Conservation (phyloP, 1,140 invertebrate genomes). For the Drosophila auraria region DNA sequence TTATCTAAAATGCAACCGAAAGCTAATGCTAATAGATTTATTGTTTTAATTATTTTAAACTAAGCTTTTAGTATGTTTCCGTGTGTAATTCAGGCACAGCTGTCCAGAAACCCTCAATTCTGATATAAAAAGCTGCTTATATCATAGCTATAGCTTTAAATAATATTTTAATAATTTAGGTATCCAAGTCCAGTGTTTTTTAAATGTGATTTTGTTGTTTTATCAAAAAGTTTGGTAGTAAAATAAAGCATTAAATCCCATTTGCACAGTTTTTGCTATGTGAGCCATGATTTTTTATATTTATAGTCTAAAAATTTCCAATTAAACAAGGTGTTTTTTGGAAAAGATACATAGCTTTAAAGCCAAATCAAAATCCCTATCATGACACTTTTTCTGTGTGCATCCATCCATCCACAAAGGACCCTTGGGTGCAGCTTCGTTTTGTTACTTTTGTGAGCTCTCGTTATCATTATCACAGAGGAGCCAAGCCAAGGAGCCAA, state of each 20-base stretch:
- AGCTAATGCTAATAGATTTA: too few relatives aligned
- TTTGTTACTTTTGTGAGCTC: conserved; percentile 46
- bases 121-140: not conserved
- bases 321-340: not conserved
- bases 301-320: too few relatives aligned
- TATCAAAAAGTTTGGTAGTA: too few relatives aligned
- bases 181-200: too few relatives aligned
- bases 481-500: conserved; percentile 49
- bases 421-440: conserved; percentile 62
- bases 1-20: too few relatives aligned
- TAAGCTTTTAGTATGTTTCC: not conserved
- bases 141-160: not conserved
- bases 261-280: too few relatives aligned
- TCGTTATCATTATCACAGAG: conserved; percentile 72
- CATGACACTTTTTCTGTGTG: conserved; percentile 25
- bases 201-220: too few relatives aligned
- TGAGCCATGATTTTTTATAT: too few relatives aligned
- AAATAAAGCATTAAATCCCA: too few relatives aligned
- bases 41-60: too few relatives aligned
- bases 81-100: not conserved
- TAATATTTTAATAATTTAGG: not conserved
- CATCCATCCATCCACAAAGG: conserved; percentile 42
- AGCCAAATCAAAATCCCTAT: not conserved
- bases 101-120: not conserved
- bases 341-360: not conserved